Evolutionary conservation across 1,140 invertebrate genomes (phyloP).

Genomic region (Heliothis subflexa): DNA sequence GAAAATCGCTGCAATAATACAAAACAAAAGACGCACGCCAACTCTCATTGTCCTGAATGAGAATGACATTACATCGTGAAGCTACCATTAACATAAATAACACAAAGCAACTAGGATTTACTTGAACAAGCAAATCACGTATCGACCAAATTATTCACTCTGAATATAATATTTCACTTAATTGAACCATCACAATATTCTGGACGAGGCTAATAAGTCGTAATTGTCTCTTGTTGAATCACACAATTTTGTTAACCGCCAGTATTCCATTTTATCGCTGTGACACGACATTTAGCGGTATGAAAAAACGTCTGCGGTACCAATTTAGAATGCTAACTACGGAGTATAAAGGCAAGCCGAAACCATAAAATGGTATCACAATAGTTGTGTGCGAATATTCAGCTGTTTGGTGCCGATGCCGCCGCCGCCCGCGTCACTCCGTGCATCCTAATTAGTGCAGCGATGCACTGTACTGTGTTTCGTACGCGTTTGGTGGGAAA

Average conservation of each 20-base stretch:
- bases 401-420: constrained; percentile 78
- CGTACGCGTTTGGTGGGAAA: constrained; percentile 71
- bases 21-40: constrained; percentile 38
- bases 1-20: constrained; percentile 18
- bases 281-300: constrained; percentile 80
- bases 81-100: constrained; percentile 36
- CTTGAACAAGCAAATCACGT: constrained; percentile 44
- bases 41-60: constrained; percentile 42
- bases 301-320: constrained; percentile 79
- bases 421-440: constrained; percentile 68
- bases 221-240: constrained; percentile 71
- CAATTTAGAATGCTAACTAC: constrained; percentile 84
- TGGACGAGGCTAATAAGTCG: constrained; percentile 68
- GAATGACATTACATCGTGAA: constrained; percentile 33
- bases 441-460: constrained; percentile 79
- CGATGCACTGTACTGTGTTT: constrained; percentile 67
- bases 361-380: constrained; percentile 83
- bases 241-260: constrained; percentile 61
- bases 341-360: constrained; percentile 77
- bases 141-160: constrained; percentile 45
- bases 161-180: constrained; percentile 50
- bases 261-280: constrained; percentile 72
- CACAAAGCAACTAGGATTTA: constrained; percentile 43
- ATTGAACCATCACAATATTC: constrained; percentile 56
- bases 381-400: constrained; percentile 83